Evolutionary conservation across 1,140 invertebrate species (phyloP).

Genomic region (Ips typographus): DNA sequence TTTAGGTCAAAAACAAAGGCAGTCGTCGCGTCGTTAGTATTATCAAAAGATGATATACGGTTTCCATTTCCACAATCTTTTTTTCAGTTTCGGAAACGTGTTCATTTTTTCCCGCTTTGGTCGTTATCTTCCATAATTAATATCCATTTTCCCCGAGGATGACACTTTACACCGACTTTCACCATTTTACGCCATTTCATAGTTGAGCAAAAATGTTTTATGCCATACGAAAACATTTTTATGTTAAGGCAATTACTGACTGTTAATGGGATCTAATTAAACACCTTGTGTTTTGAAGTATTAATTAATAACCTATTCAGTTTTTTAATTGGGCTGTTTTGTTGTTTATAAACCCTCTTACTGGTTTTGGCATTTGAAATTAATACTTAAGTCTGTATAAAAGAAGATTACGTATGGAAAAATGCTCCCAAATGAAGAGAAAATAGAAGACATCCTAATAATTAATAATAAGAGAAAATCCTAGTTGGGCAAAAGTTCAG

Average conservation of each 20-base stretch:
- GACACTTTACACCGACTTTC: conserved; percentile 26
- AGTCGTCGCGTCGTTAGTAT: conserved; percentile 18
- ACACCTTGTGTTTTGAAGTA: conserved; percentile 19
- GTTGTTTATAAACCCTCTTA: conserved; percentile 8
- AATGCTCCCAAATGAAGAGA: neutral
- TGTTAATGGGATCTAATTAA: conserved; percentile 16
- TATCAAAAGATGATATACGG: conserved; percentile 27
- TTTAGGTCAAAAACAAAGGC: conserved; percentile 22
- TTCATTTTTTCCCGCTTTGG: conserved; percentile 25
- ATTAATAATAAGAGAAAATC: conserved; percentile 5
- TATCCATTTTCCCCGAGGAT: conserved; percentile 26
- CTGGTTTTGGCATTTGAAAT: neutral
- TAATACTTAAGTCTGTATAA: too few relatives aligned
- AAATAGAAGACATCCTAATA: neutral
- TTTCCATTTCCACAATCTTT: conserved; percentile 28
- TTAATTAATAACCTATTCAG: conserved; percentile 10
- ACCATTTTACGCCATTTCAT: conserved; percentile 22
- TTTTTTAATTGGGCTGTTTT: conserved; percentile 13
- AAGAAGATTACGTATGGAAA: neutral
- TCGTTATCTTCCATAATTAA: conserved; percentile 27
- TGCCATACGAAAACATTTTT: conserved; percentile 27
- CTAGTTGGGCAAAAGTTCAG: conserved; percentile 11
- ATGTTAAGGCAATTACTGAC: conserved; percentile 17
- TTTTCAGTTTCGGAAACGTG: conserved; percentile 30
- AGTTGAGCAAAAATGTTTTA: conserved; percentile 26